These are phyloP conservation scores for Crenichthys baileyi DNA, from an alignment of 2,797 vertebrate genomes.

Conservation along the genomic window DNA sequence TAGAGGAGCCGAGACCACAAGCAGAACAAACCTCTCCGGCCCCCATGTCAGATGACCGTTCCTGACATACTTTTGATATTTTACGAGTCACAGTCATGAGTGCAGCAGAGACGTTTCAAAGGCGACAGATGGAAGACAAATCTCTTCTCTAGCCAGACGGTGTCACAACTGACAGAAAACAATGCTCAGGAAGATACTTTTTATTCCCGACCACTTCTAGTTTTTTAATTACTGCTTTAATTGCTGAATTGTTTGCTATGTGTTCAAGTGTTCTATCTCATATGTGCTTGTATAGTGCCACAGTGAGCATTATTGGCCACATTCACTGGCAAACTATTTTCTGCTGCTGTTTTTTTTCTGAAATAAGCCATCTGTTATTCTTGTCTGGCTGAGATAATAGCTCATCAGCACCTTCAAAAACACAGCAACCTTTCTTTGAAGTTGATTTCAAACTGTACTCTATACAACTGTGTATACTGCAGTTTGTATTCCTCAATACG, in stretches of 20 bases:
- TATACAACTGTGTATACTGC: constrained; percentile 4
- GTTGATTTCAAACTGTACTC: constrained; percentile 45
- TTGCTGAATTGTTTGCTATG: constrained; percentile 20
- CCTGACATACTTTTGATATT: constrained; percentile 75
- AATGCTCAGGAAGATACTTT: neutral
- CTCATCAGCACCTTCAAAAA: constrained; percentile 39
- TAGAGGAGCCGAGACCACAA: constrained; percentile 59
- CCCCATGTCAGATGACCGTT: constrained; percentile 78
- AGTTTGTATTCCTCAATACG: constrained; percentile 35
- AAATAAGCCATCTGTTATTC: constrained; percentile 51
- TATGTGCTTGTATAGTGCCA: constrained; percentile 15
- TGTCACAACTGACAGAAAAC: constrained; percentile 17
- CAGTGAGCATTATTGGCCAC: constrained; percentile 23
- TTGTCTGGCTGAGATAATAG: constrained; percentile 35
- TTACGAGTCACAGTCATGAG: constrained; percentile 68
- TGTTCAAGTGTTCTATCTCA: constrained; percentile 22
- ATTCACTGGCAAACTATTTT: constrained; percentile 39
- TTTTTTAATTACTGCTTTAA: constrained; percentile 15
- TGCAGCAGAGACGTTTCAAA: constrained; percentile 57
- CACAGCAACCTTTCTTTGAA: constrained; percentile 29
- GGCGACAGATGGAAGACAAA: constrained; percentile 57
- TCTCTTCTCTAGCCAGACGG: constrained; percentile 23
- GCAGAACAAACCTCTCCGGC: constrained; percentile 63
- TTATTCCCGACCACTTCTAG: neutral
- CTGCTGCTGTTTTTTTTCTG: constrained; percentile 27